Base-by-base conservation (phyloP, 2,888 invertebrate species). In the Tinea pellionella region DNA sequence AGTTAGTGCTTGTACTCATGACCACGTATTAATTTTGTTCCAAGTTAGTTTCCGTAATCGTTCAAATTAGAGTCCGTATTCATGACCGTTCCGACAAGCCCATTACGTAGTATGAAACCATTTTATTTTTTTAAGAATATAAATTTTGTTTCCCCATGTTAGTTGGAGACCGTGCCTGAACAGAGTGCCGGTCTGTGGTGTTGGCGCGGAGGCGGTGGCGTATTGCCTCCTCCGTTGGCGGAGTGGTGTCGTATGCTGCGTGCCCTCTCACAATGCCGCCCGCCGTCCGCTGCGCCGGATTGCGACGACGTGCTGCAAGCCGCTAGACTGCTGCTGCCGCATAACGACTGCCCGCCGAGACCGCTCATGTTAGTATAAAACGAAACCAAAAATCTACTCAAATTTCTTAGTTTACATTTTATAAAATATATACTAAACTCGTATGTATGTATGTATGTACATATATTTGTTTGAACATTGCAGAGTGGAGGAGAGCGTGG, bases 261-360 rank as follows among this genome's bases (percentile, higher is more conserved):
- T 0, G 94, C 96, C 1, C 95, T 96, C 78, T 93, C 95, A 0
- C 92, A 93, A 64, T 92, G 96, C 71, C 89, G 95, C 7, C 92
- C 93, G 63, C 93, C 95, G 1, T 89, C 91, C 19, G 90, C 92
- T 63, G 90, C 94, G 59, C 96, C 95, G 69, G 96, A 95, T 76
- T 92, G 93, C 58, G 96, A 96, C 72, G 96, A 96, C 74, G 92
- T 96, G 29, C 90, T 94, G 89, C 96, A 96, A 81, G 95, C 96
- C 0, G 96, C 96, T 0, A 78, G 96, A 6, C 78, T 97, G 55
- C 86, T 97, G 47, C 81, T 97, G 60, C 96, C 96, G 1, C 95
- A 96, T 16, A 95, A 96, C 0, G 96, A 96, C 79, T 96, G 95
- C 74, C 96, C 96, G 12, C 92, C 95, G 0, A 79, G 96, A 53